Conservation (phyloP, 2,797 vertebrate genomes). For the Hypotaenidia okinawae region DNA sequence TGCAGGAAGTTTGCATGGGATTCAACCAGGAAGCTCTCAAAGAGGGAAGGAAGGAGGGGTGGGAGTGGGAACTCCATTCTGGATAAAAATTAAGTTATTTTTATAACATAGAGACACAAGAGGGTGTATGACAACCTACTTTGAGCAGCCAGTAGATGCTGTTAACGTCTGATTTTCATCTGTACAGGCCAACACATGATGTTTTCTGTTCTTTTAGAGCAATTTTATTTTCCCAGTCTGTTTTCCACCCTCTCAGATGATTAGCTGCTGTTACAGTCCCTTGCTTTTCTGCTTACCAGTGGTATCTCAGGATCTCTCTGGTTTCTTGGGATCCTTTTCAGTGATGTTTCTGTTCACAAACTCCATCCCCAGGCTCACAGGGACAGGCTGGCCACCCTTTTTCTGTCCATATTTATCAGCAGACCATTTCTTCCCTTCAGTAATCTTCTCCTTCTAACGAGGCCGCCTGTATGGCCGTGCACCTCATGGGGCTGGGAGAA, state of each 20-base stretch:
- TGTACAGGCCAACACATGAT: background rate
- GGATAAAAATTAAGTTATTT: background rate
- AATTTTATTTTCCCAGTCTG: background rate
- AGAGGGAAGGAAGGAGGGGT: background rate
- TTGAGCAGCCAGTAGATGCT: background rate
- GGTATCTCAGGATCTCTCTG: background rate
- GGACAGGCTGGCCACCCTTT: background rate
- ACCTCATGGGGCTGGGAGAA: background rate
- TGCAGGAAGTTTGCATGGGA: background rate
- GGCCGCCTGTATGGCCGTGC: background rate
- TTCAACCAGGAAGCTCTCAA: accelerated
- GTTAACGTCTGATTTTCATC: background rate
- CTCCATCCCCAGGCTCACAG: accelerated
- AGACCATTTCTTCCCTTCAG: background rate
- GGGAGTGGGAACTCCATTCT: background rate
- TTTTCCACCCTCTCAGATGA: background rate
- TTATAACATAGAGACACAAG: accelerated
- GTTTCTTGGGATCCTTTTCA: background rate
- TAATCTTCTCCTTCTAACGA: background rate
- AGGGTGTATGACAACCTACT: background rate
- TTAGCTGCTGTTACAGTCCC: background rate
- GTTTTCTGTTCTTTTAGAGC: background rate
- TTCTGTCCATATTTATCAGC: background rate
- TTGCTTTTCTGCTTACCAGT: background rate
- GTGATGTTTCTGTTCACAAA: background rate